Evolutionary conservation across 2,113 vertebrate species (phyloP).

Genomic region (Otus sunia): DNA sequence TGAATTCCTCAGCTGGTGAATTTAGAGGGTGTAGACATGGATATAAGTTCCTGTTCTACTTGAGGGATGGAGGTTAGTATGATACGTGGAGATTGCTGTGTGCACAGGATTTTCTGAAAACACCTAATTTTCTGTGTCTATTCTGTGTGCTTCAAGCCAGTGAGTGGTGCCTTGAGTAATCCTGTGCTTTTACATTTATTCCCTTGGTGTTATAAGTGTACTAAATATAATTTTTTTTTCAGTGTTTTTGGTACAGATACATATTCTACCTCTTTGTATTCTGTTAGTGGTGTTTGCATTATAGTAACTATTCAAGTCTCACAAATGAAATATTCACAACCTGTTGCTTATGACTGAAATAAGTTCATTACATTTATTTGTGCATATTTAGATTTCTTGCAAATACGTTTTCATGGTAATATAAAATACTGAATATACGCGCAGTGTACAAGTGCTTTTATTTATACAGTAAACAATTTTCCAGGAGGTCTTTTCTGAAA

Average conservation of each 20-base stretch:
- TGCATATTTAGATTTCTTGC: neutral
- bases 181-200: neutral
- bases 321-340: neutral
- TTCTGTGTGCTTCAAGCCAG: neutral
- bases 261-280: neutral
- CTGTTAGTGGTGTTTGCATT: neutral
- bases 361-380: neutral
- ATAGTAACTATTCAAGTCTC: neutral
- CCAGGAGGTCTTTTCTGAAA: conserved; percentile 64
- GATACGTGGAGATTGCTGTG: neutral
- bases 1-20: neutral
- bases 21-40: neutral
- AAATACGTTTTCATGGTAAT: neutral
- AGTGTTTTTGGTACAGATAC: neutral
- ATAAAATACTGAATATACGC: conserved; percentile 46
- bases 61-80: neutral
- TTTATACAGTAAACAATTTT: conserved; percentile 66
- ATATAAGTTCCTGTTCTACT: neutral
- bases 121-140: neutral
- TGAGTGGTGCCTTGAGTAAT: neutral
- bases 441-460: conserved; percentile 65
- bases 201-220: neutral
- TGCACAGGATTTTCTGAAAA: neutral
- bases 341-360: neutral
- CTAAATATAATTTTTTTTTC: neutral